Conservation (phyloP, 2,888 invertebrate genomes). For the Lasioglossum vierecki region DNA sequence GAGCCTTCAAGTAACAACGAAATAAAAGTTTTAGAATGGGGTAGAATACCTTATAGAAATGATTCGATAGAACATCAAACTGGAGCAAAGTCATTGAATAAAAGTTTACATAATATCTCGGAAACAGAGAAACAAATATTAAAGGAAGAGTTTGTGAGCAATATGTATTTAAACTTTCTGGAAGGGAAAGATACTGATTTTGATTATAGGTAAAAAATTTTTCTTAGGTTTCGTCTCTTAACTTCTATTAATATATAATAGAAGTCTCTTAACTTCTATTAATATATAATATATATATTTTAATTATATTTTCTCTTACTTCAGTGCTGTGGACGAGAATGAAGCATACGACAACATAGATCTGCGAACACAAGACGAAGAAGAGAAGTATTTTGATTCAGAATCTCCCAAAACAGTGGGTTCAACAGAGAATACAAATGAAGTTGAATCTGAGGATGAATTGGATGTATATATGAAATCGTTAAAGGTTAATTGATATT, state of each 20-base stretch:
- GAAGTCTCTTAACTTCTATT: background rate
- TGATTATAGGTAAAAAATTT: slow-evolving; percentile 88
- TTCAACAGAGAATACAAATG: slow-evolving; percentile 64
- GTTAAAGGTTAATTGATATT: slow-evolving; percentile 78
- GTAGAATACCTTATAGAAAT: slow-evolving; percentile 69
- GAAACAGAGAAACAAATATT: slow-evolving; percentile 87
- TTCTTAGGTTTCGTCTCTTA: background rate
- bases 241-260: no score
- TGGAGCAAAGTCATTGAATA: slow-evolving; percentile 29
- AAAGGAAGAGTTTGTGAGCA: slow-evolving; percentile 91
- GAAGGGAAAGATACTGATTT: slow-evolving; percentile 92
- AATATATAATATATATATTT: background rate
- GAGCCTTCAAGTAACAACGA: slow-evolving; percentile 40
- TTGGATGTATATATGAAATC: slow-evolving; percentile 90
- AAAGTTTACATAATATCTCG: slow-evolving; percentile 72
- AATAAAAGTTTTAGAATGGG: slow-evolving; percentile 78
- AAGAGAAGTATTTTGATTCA: slow-evolving; percentile 96
- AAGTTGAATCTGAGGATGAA: slow-evolving; percentile 86
- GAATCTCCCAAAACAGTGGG: slow-evolving; percentile 88
- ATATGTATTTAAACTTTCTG: slow-evolving; percentile 94
- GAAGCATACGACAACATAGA: slow-evolving; percentile 91
- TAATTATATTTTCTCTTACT: slow-evolving; percentile 59
- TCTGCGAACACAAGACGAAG: slow-evolving; percentile 91
- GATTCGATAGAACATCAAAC: slow-evolving; percentile 21
- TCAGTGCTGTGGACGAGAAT: slow-evolving; percentile 90